Base-by-base conservation (phyloP, 1,140 invertebrate species). In the Ceratina japonica region DNA sequence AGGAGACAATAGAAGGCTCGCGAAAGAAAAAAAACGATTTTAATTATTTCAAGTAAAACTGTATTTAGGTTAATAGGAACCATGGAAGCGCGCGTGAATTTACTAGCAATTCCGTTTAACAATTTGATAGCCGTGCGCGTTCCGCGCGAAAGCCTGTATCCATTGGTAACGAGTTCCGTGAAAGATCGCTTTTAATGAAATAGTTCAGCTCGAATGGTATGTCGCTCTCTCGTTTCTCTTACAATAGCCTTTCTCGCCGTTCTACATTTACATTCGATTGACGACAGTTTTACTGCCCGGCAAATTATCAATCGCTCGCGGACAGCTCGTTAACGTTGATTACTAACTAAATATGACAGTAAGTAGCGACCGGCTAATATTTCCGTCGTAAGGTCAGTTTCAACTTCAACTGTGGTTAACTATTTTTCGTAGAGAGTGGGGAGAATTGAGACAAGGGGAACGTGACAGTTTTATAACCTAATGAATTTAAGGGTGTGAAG, bases 161-260 rank as follows among this genome's bases (percentile, higher is more conserved):
- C n/a, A 18, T 12, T 66, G 18, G 3, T 13, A 10, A 31, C 22
- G 52, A 56, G 13, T 20, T 70, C 13, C n/a, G 24, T 22, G 10
- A 56, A 18, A 20, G 12, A 56, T 56, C 24, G 18, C 31, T 65
- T 49, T 65, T 49, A 65, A 49, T 49, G 63, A 65, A 65, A 65
- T n/a, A 20, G 37, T 49, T 49, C 44, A 65, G 44, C 44, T 20
- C 20, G 18, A 12, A 20, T 64, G 22, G 22, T 4, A 16, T 61
- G 24, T 10, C 22, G 24, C 22, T 61, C 15, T 27, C 13, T 20
- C 37, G 63, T 12, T 65, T 65, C 37, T 24, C 10, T 13, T 4
- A 20, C 37, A 63, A 24, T 61, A 24, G 59, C 24, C 24, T 61
- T n/a, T 16, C 24, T 62, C n/a, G 2, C 1, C 13, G 10, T 15